Evolutionary conservation across 2,113 vertebrate genomes (phyloP).

Genomic region (Calypte anna): DNA sequence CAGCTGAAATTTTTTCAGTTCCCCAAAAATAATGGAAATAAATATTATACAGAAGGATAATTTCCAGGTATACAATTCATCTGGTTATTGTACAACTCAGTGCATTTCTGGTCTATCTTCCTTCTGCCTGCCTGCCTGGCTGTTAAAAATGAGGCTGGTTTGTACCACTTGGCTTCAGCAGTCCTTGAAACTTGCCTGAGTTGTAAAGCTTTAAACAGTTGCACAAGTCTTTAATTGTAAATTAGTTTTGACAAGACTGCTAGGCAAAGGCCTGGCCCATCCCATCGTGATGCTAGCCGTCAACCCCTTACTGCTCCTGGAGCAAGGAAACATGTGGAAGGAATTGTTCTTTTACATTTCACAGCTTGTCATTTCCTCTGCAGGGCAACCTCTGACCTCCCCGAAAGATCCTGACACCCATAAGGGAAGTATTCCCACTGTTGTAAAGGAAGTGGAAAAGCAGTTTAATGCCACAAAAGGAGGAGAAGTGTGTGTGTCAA

Average conservation of each 20-base stretch:
- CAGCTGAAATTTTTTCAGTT: neutral
- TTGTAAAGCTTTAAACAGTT: constrained; percentile 90
- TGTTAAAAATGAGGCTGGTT: constrained; percentile 7
- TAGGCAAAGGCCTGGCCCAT: constrained; percentile 86
- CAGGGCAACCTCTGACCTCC: constrained; percentile 93
- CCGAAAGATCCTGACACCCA: constrained; percentile 88
- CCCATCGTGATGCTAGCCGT: constrained; percentile 86
- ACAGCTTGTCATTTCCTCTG: constrained; percentile 99
- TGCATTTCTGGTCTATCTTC: neutral
- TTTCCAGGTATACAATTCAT: neutral
- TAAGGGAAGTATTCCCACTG: constrained; percentile 92
- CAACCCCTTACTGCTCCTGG: constrained; percentile 87
- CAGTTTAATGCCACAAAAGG: constrained; percentile 82
- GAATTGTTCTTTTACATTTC: constrained; percentile 99
- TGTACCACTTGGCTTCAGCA: constrained; percentile 81
- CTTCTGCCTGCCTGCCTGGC: neutral
- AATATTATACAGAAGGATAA: neutral
- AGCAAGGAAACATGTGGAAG: constrained; percentile 96
- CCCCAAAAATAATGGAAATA: neutral
- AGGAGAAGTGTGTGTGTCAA: constrained; percentile 74
- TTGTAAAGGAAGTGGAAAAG: constrained; percentile 81
- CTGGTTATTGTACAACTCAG: neutral
- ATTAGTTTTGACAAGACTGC: constrained; percentile 93
- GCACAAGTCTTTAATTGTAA: constrained; percentile 87
- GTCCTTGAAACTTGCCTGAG: constrained; percentile 77